Evolutionary conservation across 1,140 invertebrate species (phyloP).

Genomic region (Drosophila nasuta): DNA sequence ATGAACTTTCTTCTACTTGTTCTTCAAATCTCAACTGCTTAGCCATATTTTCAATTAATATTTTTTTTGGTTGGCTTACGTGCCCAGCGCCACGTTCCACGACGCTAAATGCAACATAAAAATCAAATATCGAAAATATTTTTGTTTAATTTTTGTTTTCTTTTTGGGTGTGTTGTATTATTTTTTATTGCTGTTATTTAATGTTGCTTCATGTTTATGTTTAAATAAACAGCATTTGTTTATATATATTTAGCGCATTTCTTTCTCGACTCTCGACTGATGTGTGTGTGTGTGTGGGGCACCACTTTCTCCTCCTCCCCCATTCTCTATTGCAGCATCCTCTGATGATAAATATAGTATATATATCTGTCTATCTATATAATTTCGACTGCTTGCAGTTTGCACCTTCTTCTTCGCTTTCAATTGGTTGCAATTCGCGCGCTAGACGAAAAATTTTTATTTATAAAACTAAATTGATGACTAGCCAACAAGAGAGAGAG

Average conservation of each 20-base stretch:
- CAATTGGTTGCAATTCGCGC: slow-evolving; percentile 70
- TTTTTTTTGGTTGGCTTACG: slow-evolving; percentile 15
- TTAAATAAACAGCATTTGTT: slow-evolving; percentile 48
- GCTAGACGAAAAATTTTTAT: slow-evolving; percentile 64
- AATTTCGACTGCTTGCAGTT: slow-evolving; percentile 12
- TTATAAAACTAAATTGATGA: slow-evolving; percentile 72
- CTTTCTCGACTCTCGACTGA: neutral
- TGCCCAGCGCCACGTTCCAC: slow-evolving; percentile 15
- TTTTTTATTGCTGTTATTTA: slow-evolving; percentile 27
- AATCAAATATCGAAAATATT: slow-evolving; percentile 8
- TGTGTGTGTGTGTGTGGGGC: too few species aligned
- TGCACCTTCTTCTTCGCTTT: slow-evolving; percentile 56
- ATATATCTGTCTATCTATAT: neutral
- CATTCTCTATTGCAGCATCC: neutral
- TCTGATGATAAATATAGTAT: neutral
- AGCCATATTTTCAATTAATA: too few species aligned
- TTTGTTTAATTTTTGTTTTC: slow-evolving; percentile 5
- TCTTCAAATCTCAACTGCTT: neutral
- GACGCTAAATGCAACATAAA: slow-evolving; percentile 11
- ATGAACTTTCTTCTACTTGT: too few species aligned
- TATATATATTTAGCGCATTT: slow-evolving; percentile 33
- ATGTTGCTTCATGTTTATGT: slow-evolving; percentile 40
- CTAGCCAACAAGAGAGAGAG: neutral
- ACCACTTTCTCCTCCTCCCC: neutral
- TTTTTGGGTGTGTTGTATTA: slow-evolving; percentile 1